Percentiles rank a stretch among this genome's conserved stretches.
These are phyloP conservation scores for Dendroctonus ponderosae DNA, from an alignment of 1,140 invertebrate species.

Conservation along the genomic window DNA sequence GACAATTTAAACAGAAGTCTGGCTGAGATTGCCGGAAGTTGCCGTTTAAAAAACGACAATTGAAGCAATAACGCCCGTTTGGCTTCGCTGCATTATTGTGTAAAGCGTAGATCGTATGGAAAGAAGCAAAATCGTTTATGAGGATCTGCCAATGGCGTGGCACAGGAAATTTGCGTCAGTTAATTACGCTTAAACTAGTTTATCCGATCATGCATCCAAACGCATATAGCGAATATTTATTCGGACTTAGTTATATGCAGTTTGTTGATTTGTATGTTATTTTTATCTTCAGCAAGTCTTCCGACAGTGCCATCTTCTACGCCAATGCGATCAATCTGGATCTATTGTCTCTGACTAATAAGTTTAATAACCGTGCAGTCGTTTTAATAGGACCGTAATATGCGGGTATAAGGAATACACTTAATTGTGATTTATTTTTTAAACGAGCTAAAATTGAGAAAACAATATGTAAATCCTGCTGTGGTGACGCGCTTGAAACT, in stretches of 20 bases:
- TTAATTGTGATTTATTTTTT: slow-evolving; percentile 28
- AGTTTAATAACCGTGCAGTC: slow-evolving; percentile 14
- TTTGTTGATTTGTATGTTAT: no score
- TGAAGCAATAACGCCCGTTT: slow-evolving; percentile 32
- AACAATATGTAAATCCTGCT: slow-evolving; percentile 7
- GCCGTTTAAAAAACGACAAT: slow-evolving; percentile 33
- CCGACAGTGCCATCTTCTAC: background rate
- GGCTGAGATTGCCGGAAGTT: slow-evolving; percentile 30
- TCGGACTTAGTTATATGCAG: no score
- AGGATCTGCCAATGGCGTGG: no score
- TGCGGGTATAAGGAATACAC: slow-evolving; percentile 20
- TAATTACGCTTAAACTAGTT: no score
- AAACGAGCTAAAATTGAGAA: slow-evolving; percentile 21
- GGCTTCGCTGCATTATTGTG: slow-evolving; percentile 31
- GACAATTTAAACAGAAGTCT: slow-evolving; percentile 29
- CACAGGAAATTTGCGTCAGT: no score
- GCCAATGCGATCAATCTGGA: slow-evolving; percentile 7
- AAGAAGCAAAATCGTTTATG: slow-evolving; percentile 7
- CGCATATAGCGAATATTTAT: no score
- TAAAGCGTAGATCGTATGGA: slow-evolving; percentile 19
- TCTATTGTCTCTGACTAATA: slow-evolving; percentile 23
- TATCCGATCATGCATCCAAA: no score
- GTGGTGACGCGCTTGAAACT: slow-evolving; percentile 5
- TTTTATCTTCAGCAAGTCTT: no score
- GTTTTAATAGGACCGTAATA: slow-evolving; percentile 21